These are phyloP conservation scores for Cochlearius cochlearius DNA, from an alignment of 2,113 vertebrate species.

Conservation along the genomic window DNA sequence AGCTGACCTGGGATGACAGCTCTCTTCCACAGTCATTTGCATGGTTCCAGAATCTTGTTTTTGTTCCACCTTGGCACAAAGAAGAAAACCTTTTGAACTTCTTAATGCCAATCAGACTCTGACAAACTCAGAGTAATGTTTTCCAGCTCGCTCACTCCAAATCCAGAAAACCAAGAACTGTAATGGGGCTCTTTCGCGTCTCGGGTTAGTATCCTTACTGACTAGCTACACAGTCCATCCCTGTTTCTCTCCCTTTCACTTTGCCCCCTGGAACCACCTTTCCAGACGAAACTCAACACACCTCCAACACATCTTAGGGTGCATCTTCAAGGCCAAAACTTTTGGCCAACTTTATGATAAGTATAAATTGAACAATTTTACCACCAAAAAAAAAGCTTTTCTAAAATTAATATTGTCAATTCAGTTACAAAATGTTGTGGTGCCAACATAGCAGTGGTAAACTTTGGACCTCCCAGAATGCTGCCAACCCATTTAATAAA, in stretches of 20 bases:
- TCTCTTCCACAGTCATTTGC: not conserved
- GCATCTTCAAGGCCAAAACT: not conserved
- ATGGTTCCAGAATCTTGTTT: not conserved
- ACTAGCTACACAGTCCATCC: not conserved
- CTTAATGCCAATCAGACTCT: not conserved
- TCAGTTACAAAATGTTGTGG: not conserved
- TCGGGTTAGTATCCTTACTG: not conserved
- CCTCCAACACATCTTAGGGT: not conserved
- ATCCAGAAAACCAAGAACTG: not conserved
- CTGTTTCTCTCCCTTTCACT: not conserved
- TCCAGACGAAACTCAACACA: not conserved
- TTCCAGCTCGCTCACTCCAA: not conserved
- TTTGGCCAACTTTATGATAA: not conserved
- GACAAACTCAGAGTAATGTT: not conserved
- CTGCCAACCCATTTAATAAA: not conserved
- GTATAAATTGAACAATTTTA: not conserved
- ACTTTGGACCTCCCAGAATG: not conserved
- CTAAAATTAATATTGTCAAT: not conserved
- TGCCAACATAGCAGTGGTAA: not conserved
- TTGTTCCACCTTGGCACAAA: constrained; percentile 12
- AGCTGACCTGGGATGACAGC: constrained; percentile 14
- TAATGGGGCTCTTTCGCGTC: rapidly evolving
- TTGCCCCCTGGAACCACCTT: not conserved
- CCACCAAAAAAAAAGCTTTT: not conserved
- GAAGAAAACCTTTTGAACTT: not conserved